Base-by-base conservation (phyloP, 1,140 invertebrate species). In the Cydia splendana region DNA sequence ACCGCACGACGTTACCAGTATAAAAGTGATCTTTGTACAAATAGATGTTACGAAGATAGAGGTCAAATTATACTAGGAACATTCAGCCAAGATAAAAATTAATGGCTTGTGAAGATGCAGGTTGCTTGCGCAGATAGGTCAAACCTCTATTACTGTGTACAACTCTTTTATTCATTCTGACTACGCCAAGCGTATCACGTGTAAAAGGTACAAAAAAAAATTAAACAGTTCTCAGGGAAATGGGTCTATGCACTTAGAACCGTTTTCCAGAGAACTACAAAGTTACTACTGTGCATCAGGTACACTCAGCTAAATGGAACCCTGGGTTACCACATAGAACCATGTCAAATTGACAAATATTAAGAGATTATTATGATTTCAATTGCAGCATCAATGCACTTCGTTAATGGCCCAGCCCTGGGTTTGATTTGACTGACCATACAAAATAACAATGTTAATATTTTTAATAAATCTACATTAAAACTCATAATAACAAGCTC, bases 401-500 rank as follows among this genome's bases (percentile, higher is more conserved):
- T 48, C 45, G 12, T 18, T 57, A n/a, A 57, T 48, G 3, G 45
- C 45, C 10, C 2, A 57, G 15, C 15, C n/a, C n/a, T 18, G 15
- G 7, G 53, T 57, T 7, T 3, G n/a, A 57, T 57, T n/a, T 18
- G 4, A n/a, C 57, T 24, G n/a, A 62, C 2, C 57, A 18, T 24
- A 62, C 57, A 12, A 42, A 42, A 42, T n/a, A 24, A 62, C 53
- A 62, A 10, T 20, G 7, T 62, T 20, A 18, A 24, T 24, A 24
- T 1, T 24, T 24, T n/a, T 18, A 48, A 73, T 18, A 75, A 77
- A 77, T 82, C 80, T 62, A 81, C 89, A 90, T 67, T 69, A 12
- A 87, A 88, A 88, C 84, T 81, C 81, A 85, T 84, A 84, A 79
- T 90, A 92, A 91, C 88, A 91, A 91, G 89, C 88, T 91, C 87